Evolutionary conservation across 1,140 invertebrate species (phyloP), one percentile per base, ranked within the genome.

Genomic region (Leptopilina clavipes): DNA sequence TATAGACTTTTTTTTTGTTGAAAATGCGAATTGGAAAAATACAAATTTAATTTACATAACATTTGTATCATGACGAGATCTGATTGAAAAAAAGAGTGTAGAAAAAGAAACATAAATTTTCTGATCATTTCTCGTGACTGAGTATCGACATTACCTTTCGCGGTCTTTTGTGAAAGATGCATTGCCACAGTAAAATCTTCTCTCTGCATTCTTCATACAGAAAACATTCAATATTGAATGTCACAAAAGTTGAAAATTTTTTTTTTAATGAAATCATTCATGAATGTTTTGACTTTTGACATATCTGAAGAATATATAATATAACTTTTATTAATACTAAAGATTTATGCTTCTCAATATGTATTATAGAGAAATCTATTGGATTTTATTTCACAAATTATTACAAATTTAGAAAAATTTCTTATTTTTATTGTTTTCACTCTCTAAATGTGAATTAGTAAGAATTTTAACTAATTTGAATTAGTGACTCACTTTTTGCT

Each of bases 41-140:
- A n/a, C n/a, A 17, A 17, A 52, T 52, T 17, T 17, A 52, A 52
- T 7, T 25, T 25, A 3, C 25, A 59, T 59, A 10, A 12, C 19
- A 59, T 25, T 59, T 19, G 12, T 17, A 1, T 52, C 7, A 2
- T 59, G 56, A 25, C 56, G 11, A 59, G 9, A 59, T 59, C 1
- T 3, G 56, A 59, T 59, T 59, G 11, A 7, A 10, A 59, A 19
- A 22, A 19, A 31, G 22, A 59, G 19, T 18, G 8, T 25, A 0
- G 10, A 59, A 59, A 11, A 19, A 11, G 22, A 56, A 59, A 59
- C 18, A 25, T 25, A 59, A 25, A 59, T 25, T 59, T 59, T 25
- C 56, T 59, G 56, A 59, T 59, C 19, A 59, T 59, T 59, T 59
- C 56, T 59, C 12, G 17, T 25, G 19, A 25, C 56, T 14, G 56